These are phyloP conservation scores for Polydrusus tereticollis DNA, from an alignment of 2,888 invertebrate species.

Conservation along the genomic window DNA sequence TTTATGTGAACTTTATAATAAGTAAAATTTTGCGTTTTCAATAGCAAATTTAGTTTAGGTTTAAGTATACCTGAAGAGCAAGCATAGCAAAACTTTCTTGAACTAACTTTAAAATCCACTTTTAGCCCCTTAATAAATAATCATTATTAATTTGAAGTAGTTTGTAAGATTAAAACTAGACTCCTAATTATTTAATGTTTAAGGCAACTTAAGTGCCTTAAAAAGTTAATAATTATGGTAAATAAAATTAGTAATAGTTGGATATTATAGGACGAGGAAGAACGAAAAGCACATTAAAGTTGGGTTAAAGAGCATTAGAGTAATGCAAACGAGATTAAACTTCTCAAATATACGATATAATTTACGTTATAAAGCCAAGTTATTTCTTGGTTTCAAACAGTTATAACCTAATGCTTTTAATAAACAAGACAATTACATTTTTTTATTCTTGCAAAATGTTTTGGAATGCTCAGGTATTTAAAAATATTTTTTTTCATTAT, in stretches of 20 bases:
- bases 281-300: background rate
- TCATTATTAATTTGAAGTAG: conserved; percentile 13
- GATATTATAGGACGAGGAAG: background rate
- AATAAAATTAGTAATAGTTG: conserved; percentile 12
- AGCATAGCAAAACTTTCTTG: background rate
- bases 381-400: too few relatives aligned
- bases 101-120: conserved; percentile 1
- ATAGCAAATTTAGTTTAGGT: too few relatives aligned
- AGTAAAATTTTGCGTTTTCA: too few relatives aligned
- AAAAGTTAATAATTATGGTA: conserved; percentile 10
- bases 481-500: too few relatives aligned
- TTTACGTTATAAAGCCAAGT: too few relatives aligned
- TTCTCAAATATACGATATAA: too few relatives aligned
- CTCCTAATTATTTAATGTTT: conserved; percentile 21
- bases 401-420: too few relatives aligned
- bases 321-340: background rate
- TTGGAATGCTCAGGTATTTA: too few relatives aligned
- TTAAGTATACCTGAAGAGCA: too few relatives aligned
- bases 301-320: background rate
- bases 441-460: too few relatives aligned
- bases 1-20: too few relatives aligned
- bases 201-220: background rate
- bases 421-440: too few relatives aligned
- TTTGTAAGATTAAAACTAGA: conserved; percentile 1
- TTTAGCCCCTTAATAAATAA: background rate